phyloP scores from a whole-genome alignment of 35 echinoderm and acorn worm species.

The Hemicentrotus pulcherrimus region DNA sequence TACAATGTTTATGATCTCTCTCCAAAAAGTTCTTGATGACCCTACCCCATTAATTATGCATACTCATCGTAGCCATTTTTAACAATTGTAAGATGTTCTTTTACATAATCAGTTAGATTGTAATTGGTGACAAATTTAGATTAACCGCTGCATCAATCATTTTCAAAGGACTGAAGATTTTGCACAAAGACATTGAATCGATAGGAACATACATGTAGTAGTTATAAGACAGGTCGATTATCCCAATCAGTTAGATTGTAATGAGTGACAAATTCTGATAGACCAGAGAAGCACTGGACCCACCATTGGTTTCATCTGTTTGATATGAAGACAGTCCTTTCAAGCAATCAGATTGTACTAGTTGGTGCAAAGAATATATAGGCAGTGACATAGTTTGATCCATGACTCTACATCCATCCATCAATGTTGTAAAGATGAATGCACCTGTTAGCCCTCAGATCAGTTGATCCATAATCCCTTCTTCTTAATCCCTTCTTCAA shows the following conservation, averaged over 20 bases:
- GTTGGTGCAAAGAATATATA: neutral
- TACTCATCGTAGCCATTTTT: neutral
- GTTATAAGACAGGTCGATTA: neutral
- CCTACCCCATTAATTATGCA: neutral
- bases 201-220: no score
- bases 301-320: neutral
- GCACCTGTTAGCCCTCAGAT: neutral
- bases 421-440: neutral
- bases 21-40: neutral
- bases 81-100: neutral
- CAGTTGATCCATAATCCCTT: neutral
- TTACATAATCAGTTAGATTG: neutral
- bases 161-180: no score
- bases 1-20: neutral
- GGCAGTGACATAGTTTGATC: neutral
- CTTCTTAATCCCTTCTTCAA: no score
- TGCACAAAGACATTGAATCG: no score
- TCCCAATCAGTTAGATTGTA: neutral
- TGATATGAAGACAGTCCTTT: neutral
- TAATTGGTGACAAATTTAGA: neutral
- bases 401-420: neutral
- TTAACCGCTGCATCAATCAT: neutral
- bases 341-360: neutral
- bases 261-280: neutral
- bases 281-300: neutral